Evolutionary conservation across 1,140 invertebrate genomes (phyloP).

Genomic region (Papilio dardanus): DNA sequence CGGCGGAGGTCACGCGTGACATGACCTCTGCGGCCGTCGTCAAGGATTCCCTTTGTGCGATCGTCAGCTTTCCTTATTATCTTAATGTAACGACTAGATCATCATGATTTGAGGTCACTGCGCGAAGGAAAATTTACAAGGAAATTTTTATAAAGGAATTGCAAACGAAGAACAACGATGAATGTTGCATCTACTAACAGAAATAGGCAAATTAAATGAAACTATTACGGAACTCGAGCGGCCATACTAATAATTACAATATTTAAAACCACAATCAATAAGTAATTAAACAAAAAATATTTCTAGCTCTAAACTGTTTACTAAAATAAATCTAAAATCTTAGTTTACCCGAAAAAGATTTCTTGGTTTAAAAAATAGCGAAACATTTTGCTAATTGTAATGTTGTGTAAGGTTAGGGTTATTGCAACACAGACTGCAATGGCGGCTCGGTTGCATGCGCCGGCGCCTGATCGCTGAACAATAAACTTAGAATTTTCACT

Average conservation of each 20-base stretch:
- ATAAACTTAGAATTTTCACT: constrained; percentile 40
- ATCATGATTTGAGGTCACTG: background rate
- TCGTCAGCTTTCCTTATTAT: constrained; percentile 14
- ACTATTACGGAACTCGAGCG: too few relatives aligned
- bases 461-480: constrained; percentile 21
- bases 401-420: constrained; percentile 19
- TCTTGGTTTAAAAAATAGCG: background rate
- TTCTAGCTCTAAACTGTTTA: background rate
- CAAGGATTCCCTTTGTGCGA: constrained; percentile 7
- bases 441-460: background rate
- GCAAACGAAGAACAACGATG: too few relatives aligned
- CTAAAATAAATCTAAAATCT: background rate
- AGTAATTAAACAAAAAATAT: too few relatives aligned
- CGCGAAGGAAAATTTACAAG: background rate
- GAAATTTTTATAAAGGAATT: background rate
- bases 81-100: background rate
- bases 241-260: too few relatives aligned
- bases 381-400: background rate
- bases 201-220: too few relatives aligned
- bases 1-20: background rate
- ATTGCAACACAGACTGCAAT: constrained; percentile 18
- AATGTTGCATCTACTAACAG: too few relatives aligned
- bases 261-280: too few relatives aligned
- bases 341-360: background rate
- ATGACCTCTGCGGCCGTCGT: background rate